Percentiles rank a stretch among this genome's conserved stretches.
phyloP scores from a whole-genome alignment of 2,797 vertebrate genomes.

The Trematomus bernacchii region DNA sequence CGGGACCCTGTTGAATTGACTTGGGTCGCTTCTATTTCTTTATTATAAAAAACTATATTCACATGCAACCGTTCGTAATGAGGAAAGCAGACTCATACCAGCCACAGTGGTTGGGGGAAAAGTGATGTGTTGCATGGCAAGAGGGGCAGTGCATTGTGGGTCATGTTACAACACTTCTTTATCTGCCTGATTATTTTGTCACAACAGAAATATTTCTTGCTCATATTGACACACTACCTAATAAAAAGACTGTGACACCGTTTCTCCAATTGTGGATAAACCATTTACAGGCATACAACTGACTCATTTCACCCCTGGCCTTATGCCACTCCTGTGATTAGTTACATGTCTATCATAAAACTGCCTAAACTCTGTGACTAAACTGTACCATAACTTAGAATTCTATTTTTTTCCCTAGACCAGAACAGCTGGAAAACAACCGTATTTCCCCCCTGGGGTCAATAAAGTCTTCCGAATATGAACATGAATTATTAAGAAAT shows the following conservation, averaged over 20 bases:
- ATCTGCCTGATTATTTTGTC: conserved; percentile 45
- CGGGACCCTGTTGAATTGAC: neutral
- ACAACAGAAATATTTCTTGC: conserved; percentile 18
- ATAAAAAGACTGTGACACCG: too few relatives aligned
- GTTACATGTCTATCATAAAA: too few relatives aligned
- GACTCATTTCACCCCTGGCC: conserved; percentile 1
- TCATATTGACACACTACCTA: neutral
- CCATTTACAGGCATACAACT: neutral
- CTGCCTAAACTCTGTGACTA: too few relatives aligned
- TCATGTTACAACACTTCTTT: conserved; percentile 36
- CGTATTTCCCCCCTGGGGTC: too few relatives aligned
- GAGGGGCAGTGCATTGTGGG: neutral
- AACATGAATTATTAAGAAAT: neutral
- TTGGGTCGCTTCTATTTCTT: conserved; percentile 23
- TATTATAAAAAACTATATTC: conserved; percentile 31
- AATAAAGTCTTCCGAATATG: too few relatives aligned
- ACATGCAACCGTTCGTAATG: conserved; percentile 30
- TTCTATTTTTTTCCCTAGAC: too few relatives aligned
- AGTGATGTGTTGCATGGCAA: conserved; percentile 26
- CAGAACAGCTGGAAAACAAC: too few relatives aligned
- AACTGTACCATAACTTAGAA: too few relatives aligned
- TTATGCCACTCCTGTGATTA: too few relatives aligned
- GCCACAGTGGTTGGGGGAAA: conserved; percentile 25
- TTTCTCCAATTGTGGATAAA: conserved; percentile 7
- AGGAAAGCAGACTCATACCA: conserved; percentile 35